A percentile compares a stretch with the other conserved stretches of the same genome.
Conservation (phyloP, 1,140 invertebrate genomes). For the Euwallacea similis region DNA sequence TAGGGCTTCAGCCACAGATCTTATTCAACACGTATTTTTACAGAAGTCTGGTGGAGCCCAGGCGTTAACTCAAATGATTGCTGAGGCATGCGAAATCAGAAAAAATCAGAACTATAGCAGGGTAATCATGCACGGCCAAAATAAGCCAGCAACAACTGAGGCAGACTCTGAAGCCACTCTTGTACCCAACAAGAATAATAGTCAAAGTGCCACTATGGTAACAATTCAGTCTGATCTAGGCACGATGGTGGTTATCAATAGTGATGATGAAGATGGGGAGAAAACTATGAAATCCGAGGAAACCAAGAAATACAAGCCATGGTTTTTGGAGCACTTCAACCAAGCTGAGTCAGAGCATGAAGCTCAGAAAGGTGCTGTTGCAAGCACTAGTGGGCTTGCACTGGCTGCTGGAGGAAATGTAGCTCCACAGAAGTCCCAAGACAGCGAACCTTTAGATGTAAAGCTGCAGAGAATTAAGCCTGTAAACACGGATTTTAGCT, state of each 20-base stretch:
- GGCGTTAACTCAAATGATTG: slow-evolving; percentile 87
- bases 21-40: slow-evolving; percentile 87
- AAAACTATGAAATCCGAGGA: slow-evolving; percentile 84
- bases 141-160: slow-evolving; percentile 43
- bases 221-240: slow-evolving; percentile 78
- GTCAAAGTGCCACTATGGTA: slow-evolving; percentile 64
- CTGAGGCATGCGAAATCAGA: slow-evolving; percentile 88
- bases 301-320: slow-evolving; percentile 81
- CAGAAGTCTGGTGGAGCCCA: slow-evolving; percentile 81
- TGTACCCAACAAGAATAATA: slow-evolving; percentile 59
- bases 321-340: slow-evolving; percentile 94
- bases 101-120: slow-evolving; percentile 72
- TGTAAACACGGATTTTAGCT: slow-evolving; percentile 40
- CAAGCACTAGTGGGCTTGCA: slow-evolving; percentile 2
- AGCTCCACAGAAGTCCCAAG: not conserved
- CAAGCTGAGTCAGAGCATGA: slow-evolving; percentile 77
- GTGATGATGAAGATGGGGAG: slow-evolving; percentile 76
- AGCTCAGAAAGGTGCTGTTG: slow-evolving; percentile 2
- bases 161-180: slow-evolving; percentile 55
- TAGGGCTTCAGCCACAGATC: slow-evolving; percentile 84
- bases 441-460: slow-evolving; percentile 36
- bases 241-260: slow-evolving; percentile 92
- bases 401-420: slow-evolving; percentile 5
- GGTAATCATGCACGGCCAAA: slow-evolving; percentile 50
- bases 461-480: slow-evolving; percentile 40